Evolutionary conservation across 1,140 invertebrate species (phyloP).

Genomic region (Temnothorax curvispinosus): DNA sequence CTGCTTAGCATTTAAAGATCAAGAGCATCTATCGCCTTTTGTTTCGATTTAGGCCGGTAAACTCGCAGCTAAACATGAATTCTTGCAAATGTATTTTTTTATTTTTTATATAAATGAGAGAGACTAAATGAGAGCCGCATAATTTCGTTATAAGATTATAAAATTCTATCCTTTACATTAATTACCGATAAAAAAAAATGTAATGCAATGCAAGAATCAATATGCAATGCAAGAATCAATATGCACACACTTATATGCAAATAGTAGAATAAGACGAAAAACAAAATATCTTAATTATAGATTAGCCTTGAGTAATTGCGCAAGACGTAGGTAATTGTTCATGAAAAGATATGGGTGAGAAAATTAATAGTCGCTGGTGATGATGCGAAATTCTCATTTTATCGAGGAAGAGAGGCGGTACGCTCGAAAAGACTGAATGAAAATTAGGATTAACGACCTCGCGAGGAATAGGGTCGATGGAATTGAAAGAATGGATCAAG

Average conservation of each 20-base stretch:
- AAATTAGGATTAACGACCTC: conserved; percentile 52
- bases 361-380: conserved; percentile 36
- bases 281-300: conserved; percentile 16
- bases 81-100: neutral
- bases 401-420: conserved; percentile 16
- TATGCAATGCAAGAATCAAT: neutral
- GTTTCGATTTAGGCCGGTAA: neutral
- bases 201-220: neutral
- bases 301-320: conserved; percentile 21
- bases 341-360: conserved; percentile 32
- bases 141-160: neutral
- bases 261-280: neutral
- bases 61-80: neutral
- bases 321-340: conserved; percentile 13
- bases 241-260: neutral
- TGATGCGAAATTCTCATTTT: conserved; percentile 47
- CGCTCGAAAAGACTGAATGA: conserved; percentile 30
- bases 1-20: conserved; percentile 71
- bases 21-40: neutral
- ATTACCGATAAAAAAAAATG: neutral
- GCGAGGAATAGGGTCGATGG: conserved; percentile 24
- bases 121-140: neutral
- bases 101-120: neutral
- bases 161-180: neutral
- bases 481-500: conserved; percentile 52